A percentile compares a stretch with the other conserved stretches of the same genome.
phyloP scores from a whole-genome alignment of 1,140 invertebrate species.

The Belonocnema kinseyi region DNA sequence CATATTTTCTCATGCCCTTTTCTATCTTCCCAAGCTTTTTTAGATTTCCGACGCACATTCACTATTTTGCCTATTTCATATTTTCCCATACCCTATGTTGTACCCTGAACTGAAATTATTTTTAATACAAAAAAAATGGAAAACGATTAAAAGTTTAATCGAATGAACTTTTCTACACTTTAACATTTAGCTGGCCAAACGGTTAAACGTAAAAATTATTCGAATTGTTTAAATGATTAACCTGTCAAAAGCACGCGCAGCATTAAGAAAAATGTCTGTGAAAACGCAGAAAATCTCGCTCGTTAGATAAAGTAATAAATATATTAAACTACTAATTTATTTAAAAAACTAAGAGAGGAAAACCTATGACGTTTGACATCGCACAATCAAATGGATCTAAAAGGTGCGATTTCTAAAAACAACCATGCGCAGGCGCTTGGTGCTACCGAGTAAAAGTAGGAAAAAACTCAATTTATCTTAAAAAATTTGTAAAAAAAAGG shows the following conservation, averaged over 20 bases:
- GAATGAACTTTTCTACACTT: too few relatives aligned
- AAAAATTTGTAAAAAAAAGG: not conserved
- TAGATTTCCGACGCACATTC: too few relatives aligned
- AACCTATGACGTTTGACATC: not conserved
- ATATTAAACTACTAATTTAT: too few relatives aligned
- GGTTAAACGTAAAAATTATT: too few relatives aligned
- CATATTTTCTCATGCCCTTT: too few relatives aligned
- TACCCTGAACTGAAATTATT: too few relatives aligned
- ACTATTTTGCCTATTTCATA: too few relatives aligned
- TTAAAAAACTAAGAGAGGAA: not conserved
- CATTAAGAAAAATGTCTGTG: not conserved
- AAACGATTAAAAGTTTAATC: too few relatives aligned
- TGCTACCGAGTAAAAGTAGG: constrained; percentile 13
- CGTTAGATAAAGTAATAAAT: not conserved
- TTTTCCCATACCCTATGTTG: too few relatives aligned
- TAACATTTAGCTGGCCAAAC: not conserved
- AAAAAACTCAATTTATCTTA: not conserved
- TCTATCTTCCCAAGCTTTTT: too few relatives aligned
- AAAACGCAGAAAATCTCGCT: not conserved
- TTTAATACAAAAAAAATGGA: too few relatives aligned
- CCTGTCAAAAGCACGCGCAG: not conserved
- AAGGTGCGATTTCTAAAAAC: constrained; percentile 7
- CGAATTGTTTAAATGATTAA: too few relatives aligned
- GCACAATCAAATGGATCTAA: not conserved
- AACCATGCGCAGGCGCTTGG: not conserved